Evolutionary conservation across 2,113 vertebrate species (phyloP), one percentile per base, ranked within the genome.

Genomic region (Hydropotes inermis): DNA sequence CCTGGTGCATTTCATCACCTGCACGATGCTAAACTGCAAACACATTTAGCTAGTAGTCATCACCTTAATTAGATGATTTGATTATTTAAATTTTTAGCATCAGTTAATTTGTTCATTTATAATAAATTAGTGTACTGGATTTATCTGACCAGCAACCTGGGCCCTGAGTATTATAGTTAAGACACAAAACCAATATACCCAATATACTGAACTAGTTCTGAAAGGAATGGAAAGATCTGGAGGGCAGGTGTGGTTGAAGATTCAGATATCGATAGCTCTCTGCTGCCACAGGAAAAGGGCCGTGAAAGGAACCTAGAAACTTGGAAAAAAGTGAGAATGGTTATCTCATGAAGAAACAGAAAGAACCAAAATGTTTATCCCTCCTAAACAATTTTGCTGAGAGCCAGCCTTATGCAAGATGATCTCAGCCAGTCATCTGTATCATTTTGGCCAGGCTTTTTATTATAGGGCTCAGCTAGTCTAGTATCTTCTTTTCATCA

Each of bases 51-150:
- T 45, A 27, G 10, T 7, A 39, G 76, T 74, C 33, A 43, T 52
- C 74, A 76, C 47, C 16, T 57, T 60, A 45, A 15, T 11, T 61
- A 43, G n/a, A n/a, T 76, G 28, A 58, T 74, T 54, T 79, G 27
- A 82, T 61, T 54, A 70, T 74, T 67, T 3, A 4, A 14, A 64
- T 87, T 67, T 58, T 11, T 21, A 60, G 12, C 47, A 52, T 70
- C 33, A 92, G 30, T 47, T 82, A 50, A 5, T 96, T 88, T 79
- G n/a, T 58, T 91, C 54, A 93, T 43, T 88, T 43, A 67, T 39
- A 79, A 10, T 60, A 91, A 47, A 28, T 91, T 11, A 33, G 3
- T 92, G 16, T 58, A 14, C 45, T 94, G 67, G 43, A 67, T 52
- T 87, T 58, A 15, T 50, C 52, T 96, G 50, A 60, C 30, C 55